phyloP scores from a whole-genome alignment of 64 coral and sea anemone genomes.

The Dendronephthya gigantea region DNA sequence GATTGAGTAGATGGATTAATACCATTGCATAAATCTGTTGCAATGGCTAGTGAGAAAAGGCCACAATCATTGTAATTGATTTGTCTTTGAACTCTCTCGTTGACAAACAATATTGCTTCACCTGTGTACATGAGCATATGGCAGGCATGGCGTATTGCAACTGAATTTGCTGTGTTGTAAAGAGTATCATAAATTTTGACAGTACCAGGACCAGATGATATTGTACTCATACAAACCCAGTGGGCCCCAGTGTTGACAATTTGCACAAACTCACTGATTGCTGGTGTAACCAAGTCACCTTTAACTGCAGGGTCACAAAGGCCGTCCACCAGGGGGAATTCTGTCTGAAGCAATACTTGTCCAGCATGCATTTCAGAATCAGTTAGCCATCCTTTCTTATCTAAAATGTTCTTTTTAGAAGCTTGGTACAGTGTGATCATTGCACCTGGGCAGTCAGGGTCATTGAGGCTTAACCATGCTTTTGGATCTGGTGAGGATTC shows the following conservation, averaged over 20 bases:
- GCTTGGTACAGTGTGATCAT: too few relatives aligned
- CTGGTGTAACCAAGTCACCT: too few relatives aligned
- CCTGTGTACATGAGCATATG: not conserved
- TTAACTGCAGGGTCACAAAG: too few relatives aligned
- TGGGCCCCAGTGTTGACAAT: slow-evolving; percentile 27
- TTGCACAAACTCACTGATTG: slow-evolving; percentile 48
- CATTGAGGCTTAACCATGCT: too few relatives aligned
- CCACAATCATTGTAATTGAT: slow-evolving; percentile 52
- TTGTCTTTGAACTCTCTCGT: slow-evolving; percentile 40
- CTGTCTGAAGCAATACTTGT: too few relatives aligned
- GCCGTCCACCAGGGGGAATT: too few relatives aligned
- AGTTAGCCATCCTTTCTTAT: too few relatives aligned
- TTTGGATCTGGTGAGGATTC: too few relatives aligned
- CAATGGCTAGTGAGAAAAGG: slow-evolving; percentile 49
- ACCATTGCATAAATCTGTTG: slow-evolving; percentile 64
- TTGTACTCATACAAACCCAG: slow-evolving; percentile 40
- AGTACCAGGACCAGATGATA: slow-evolving; percentile 26
- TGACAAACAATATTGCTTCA: not conserved
- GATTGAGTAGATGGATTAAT: slow-evolving; percentile 37
- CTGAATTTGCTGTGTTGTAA: slow-evolving; percentile 15
- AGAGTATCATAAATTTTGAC: slow-evolving; percentile 40
- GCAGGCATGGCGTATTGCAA: not conserved
- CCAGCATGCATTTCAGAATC: too few relatives aligned
- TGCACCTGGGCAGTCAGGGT: too few relatives aligned
- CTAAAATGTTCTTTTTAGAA: too few relatives aligned